A percentile compares a stretch with the other conserved stretches of the same genome.
These are phyloP conservation scores for Chaetops frenatus DNA, from an alignment of 2,113 vertebrate species.

Conservation along the genomic window DNA sequence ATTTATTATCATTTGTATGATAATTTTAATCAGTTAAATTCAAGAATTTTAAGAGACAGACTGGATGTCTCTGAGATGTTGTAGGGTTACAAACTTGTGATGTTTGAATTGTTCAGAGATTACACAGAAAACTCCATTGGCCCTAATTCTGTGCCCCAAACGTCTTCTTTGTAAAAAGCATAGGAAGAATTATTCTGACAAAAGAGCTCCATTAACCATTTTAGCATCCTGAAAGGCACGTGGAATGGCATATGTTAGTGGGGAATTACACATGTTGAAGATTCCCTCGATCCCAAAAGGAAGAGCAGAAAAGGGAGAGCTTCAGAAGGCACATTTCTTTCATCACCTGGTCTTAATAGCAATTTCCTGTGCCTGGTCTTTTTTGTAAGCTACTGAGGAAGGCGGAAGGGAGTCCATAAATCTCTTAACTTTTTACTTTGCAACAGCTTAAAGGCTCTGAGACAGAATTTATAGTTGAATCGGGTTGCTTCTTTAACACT, in stretches of 20 bases:
- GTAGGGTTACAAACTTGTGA: background rate
- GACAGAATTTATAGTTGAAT: background rate
- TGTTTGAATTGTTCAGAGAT: background rate
- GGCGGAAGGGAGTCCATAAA: background rate
- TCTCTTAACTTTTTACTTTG: background rate
- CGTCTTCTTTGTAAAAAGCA: background rate
- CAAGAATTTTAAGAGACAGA: background rate
- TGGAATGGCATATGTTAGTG: background rate
- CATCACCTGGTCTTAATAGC: background rate
- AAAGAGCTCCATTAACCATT: background rate
- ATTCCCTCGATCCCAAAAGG: background rate
- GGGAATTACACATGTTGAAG: background rate
- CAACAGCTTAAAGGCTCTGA: background rate
- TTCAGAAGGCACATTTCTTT: background rate
- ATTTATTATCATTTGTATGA: background rate
- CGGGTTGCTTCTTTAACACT: background rate
- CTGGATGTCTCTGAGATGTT: background rate
- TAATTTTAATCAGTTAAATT: background rate
- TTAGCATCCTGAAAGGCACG: background rate
- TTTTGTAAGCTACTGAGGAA: background rate
- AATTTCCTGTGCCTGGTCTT: background rate
- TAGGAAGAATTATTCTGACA: background rate
- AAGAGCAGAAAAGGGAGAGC: background rate
- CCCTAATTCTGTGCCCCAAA: background rate
- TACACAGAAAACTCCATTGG: background rate